Percentiles rank a stretch among this genome's conserved stretches.
Evolutionary conservation across 2,888 invertebrate genomes (phyloP).

Genomic region (Amiota mariae): DNA sequence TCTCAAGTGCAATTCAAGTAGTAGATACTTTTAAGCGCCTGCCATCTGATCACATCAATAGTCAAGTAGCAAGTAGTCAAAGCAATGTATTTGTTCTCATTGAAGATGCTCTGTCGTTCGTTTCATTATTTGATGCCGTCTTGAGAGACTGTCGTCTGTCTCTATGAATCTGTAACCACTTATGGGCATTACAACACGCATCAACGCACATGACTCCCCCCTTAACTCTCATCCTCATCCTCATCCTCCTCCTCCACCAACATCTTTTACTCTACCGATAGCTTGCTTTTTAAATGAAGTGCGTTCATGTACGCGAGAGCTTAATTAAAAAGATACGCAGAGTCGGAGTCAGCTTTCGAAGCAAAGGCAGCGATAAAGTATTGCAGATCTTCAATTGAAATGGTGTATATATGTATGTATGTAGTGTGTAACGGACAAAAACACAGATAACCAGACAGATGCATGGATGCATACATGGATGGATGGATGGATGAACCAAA

Average conservation of each 20-base stretch:
- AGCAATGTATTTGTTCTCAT: slow-evolving; percentile 27
- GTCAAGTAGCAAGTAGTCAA: slow-evolving; percentile 22
- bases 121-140: background rate
- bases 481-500: background rate
- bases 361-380: slow-evolving; percentile 8
- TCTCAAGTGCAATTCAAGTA: background rate
- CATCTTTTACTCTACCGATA: background rate
- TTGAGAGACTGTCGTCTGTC: slow-evolving; percentile 1
- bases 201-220: slow-evolving; percentile 5
- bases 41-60: too few species aligned
- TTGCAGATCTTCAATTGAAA: too few species aligned
- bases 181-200: slow-evolving; percentile 22
- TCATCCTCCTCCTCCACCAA: too few species aligned
- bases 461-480: slow-evolving; percentile 36
- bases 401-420: too few species aligned
- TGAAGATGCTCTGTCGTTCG: slow-evolving; percentile 13
- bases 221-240: background rate
- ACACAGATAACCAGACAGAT: slow-evolving; percentile 24
- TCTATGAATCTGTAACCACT: slow-evolving; percentile 18
- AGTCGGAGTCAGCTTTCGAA: slow-evolving; percentile 16
- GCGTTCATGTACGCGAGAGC: slow-evolving; percentile 24
- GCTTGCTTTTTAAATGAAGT: slow-evolving; percentile 17
- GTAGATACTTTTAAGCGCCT: too few species aligned
- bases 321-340: slow-evolving; percentile 27
- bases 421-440: slow-evolving; percentile 40